Base-by-base conservation (phyloP, 37 sponge, comb jelly and placozoan genomes). In the Oscarella lobularis region DNA sequence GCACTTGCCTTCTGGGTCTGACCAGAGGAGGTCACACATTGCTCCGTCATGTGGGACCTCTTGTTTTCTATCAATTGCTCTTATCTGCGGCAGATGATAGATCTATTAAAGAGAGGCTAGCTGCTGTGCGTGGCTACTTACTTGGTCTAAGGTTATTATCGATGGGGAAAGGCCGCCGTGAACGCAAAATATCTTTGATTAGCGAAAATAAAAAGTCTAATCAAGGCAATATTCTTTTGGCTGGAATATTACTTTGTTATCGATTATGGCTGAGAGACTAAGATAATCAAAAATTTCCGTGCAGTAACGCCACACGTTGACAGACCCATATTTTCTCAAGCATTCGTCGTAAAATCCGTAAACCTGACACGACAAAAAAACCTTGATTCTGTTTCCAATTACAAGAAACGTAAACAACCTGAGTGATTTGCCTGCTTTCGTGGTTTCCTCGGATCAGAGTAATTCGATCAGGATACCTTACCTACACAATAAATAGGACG, bases 291-390 rank as follows among this genome's bases (percentile, higher is more conserved):
- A 98, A n/a, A 98, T 85, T 74, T 98, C 99, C 27, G 99, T 98
- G 79, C 99, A 98, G 77, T 98, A 98, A 20, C 90, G 41, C 99
- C 99, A 98, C 39, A 98, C 99, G 74, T 94, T 98, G 67, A 98
- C 93, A 31, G 95, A 91, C 31, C 99, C 99, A 54, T 91, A 98
- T 39, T 98, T 98, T 39, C 95, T 75, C 78, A 86, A 86, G 67
- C 99, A 98, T 83, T 98, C 99, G 68, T 98, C 99, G 84, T 98
- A 98, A 68, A 98, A 98, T 1, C 99, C 99, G 81, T 98, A 94
- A 2, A 98, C 99, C 89, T 95, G 55, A 78, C 5, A 79, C 72
- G 30, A 68, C 6, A 30, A 4, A 68, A 32, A 68, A 4, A 30
- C 71, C 33, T 68, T 14, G 71, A 68, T 68, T 68, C 29, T 4